phyloP scores from a whole-genome alignment of 2,888 invertebrate genomes.

The Lithophane leautieri region DNA sequence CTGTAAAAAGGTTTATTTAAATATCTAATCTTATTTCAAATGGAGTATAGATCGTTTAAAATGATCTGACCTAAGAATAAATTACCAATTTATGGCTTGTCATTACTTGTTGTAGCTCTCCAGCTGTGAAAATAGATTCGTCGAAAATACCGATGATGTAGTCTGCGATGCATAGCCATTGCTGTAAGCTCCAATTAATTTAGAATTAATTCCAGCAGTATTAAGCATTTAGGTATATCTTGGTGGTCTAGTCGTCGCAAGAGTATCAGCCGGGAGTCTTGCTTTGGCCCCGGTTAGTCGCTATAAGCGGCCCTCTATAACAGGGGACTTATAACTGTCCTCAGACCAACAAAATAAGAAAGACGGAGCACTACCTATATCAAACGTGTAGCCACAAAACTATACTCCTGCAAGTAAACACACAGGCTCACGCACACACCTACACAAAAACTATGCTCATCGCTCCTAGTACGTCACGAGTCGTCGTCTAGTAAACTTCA shows the following conservation, averaged over 20 bases:
- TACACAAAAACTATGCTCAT: too few species aligned
- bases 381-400: too few species aligned
- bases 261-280: not conserved
- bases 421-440: too few species aligned
- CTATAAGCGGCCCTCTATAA: not conserved
- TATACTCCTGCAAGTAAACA: too few species aligned
- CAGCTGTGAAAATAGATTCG: constrained; percentile 32
- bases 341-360: too few species aligned
- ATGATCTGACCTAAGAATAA: not conserved
- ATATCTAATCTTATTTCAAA: too few species aligned
- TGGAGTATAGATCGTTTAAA: too few species aligned
- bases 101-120: not conserved
- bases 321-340: not conserved
- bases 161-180: not conserved
- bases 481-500: too few species aligned
- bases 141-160: constrained; percentile 23
- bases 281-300: not conserved
- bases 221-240: not conserved
- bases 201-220: not conserved
- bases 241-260: not conserved
- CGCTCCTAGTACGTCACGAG: too few species aligned
- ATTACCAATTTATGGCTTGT: constrained; percentile 16
- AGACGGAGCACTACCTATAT: too few species aligned
- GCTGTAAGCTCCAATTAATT: not conserved
- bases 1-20: too few species aligned